Base-by-base conservation (phyloP, 2,888 invertebrate genomes). In the Belgica antarctica region DNA sequence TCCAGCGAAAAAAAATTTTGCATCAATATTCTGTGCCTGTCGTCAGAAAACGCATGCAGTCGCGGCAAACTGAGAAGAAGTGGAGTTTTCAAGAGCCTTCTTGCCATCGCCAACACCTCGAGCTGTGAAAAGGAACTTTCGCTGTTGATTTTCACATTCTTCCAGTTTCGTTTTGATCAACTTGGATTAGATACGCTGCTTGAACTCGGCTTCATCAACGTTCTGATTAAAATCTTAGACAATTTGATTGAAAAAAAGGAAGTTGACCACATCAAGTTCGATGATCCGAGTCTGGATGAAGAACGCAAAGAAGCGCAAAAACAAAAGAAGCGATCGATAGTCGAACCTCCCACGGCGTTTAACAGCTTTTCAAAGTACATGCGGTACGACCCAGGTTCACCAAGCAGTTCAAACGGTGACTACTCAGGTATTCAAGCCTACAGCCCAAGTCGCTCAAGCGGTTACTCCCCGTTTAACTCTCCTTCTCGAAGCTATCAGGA, bases 131-230 rank as follows among this genome's bases (percentile, higher is more conserved):
- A 75, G 34, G 78, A 79, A 71, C 77, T 78, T 8, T 75, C 78
- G 1, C 75, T 77, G 72, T 78, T 79, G 70, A 71, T 78, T 31
- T 75, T 75, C 74, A 75, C 83, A 75, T 74, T 79, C 76, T 83
- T 83, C 52, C 81, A 82, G 75, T 82, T 84, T 66, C 79, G 78
- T 72, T 76, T 78, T 59, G 78, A 83, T 71, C 78, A 83, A 46
- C 76, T 79, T 70, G 84, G 85, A 47, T 74, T 77, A 71, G 80
- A 82, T 61, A 80, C 81, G 71, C 81, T 85, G 81, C 77, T 83
- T 70, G 79, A 82, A 74, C 83, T 83, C 73, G 84, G 83, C 69
- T 80, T 81, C 70, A 82, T 84, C 1, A 78, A 82, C 1, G 80
- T 83, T 73, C 75, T 85, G 69, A 78, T 85, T 17, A 80, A 80